Conservation (phyloP, 37 sponge, comb jelly and placozoan genomes). For the Eunapius fragilis region DNA sequence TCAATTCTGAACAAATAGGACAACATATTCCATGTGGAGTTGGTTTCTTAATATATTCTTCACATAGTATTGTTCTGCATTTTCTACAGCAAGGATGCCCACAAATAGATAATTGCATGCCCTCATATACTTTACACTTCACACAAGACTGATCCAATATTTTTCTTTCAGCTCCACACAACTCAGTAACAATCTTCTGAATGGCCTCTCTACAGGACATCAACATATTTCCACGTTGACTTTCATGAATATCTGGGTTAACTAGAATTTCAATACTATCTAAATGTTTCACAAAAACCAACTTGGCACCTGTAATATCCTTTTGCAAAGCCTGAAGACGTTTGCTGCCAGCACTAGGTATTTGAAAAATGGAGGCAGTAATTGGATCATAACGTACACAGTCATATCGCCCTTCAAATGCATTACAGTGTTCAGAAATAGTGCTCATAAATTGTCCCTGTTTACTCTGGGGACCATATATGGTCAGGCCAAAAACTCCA, state of each 20-base stretch:
- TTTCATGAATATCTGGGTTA: not conserved
- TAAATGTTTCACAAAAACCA: not conserved
- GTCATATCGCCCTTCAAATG: not conserved
- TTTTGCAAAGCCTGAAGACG: not conserved
- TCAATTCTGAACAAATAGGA: not conserved
- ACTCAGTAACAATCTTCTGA: not conserved
- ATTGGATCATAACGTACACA: not conserved
- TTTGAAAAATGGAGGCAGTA: not conserved
- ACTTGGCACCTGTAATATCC: not conserved
- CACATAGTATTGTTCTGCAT: not conserved
- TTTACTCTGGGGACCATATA: not conserved
- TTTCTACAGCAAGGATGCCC: not conserved
- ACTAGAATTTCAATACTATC: not conserved
- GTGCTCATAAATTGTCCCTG: not conserved
- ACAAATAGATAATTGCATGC: not conserved
- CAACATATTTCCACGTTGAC: not conserved
- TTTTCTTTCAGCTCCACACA: not conserved
- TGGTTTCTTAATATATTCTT: not conserved
- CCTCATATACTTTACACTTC: not conserved
- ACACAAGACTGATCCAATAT: not conserved
- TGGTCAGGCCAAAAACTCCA: not conserved
- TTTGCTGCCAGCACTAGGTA: not conserved
- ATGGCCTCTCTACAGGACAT: not conserved
- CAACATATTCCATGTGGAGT: not conserved
- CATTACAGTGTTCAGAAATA: not conserved